phyloP scores from a whole-genome alignment of 2,888 invertebrate genomes.

The Strigamia maritima region DNA sequence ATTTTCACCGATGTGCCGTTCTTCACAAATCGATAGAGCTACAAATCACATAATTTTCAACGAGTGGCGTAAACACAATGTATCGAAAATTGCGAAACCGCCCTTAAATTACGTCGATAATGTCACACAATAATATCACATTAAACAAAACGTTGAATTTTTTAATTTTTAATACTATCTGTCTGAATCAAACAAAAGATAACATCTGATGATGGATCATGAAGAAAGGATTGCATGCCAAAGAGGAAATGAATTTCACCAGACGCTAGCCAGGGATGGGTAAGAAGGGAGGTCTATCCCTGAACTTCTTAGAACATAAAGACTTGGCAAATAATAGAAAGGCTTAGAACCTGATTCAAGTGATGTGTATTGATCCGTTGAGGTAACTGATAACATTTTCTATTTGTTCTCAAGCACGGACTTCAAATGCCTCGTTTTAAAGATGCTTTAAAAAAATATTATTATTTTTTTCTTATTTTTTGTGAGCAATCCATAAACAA shows the following conservation, averaged over 20 bases:
- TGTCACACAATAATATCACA: constrained; percentile 2
- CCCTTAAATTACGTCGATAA: background rate
- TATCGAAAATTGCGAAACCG: constrained; percentile 10
- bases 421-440: too few relatives aligned
- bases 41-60: constrained; percentile 14
- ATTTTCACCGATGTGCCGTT: constrained; percentile 7
- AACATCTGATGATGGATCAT: background rate
- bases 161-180: constrained; percentile 1
- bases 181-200: constrained; percentile 6
- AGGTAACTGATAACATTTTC: background rate
- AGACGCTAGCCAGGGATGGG: background rate
- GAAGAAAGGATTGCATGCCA: background rate
- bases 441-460: too few relatives aligned
- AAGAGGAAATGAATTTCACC: background rate
- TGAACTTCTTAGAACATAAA: background rate
- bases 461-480: too few relatives aligned
- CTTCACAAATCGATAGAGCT: background rate
- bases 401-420: background rate
- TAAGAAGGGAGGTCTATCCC: background rate
- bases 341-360: background rate
- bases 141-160: constrained; percentile 4
- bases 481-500: too few relatives aligned
- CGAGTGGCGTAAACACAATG: constrained; percentile 7
- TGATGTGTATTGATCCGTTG: background rate
- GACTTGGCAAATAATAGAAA: background rate